These are phyloP conservation scores for Helicoverpa zea DNA, from an alignment of 1,140 invertebrate species.

Conservation along the genomic window DNA sequence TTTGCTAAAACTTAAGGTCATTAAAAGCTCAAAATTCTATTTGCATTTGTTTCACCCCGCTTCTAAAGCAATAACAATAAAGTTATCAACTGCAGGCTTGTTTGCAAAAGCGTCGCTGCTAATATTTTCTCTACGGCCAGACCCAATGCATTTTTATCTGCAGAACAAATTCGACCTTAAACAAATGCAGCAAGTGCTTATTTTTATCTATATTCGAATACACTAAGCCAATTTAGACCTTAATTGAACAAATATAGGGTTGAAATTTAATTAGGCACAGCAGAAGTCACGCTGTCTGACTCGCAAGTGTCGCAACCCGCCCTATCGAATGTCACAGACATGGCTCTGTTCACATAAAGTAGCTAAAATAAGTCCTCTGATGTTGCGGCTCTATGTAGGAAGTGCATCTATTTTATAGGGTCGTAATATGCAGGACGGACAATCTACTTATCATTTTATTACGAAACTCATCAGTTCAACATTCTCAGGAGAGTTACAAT, in stretches of 20 bases:
- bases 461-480: slow-evolving; percentile 25
- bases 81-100: slow-evolving; percentile 61
- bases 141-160: slow-evolving; percentile 54
- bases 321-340: slow-evolving; percentile 73
- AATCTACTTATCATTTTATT: slow-evolving; percentile 45
- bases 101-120: slow-evolving; percentile 56
- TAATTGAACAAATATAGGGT: slow-evolving; percentile 50
- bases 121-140: slow-evolving; percentile 61
- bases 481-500: slow-evolving; percentile 17
- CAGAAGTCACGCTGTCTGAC: slow-evolving; percentile 48
- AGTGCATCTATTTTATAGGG: slow-evolving; percentile 60
- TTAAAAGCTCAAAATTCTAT: slow-evolving; percentile 8
- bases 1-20: not conserved
- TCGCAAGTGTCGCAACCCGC: slow-evolving; percentile 66
- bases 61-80: slow-evolving; percentile 65
- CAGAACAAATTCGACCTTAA: slow-evolving; percentile 63
- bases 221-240: slow-evolving; percentile 48
- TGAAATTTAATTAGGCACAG: slow-evolving; percentile 51
- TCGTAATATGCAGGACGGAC: slow-evolving; percentile 45
- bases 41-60: slow-evolving; percentile 16
- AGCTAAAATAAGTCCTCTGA: slow-evolving; percentile 74
- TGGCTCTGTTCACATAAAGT: slow-evolving; percentile 68
- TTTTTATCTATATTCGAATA: slow-evolving; percentile 54
- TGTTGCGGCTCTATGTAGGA: slow-evolving; percentile 64
- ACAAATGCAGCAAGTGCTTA: slow-evolving; percentile 53